phyloP scores from a whole-genome alignment of 2,797 vertebrate species.

The Pipistrellus pipistrellus region DNA sequence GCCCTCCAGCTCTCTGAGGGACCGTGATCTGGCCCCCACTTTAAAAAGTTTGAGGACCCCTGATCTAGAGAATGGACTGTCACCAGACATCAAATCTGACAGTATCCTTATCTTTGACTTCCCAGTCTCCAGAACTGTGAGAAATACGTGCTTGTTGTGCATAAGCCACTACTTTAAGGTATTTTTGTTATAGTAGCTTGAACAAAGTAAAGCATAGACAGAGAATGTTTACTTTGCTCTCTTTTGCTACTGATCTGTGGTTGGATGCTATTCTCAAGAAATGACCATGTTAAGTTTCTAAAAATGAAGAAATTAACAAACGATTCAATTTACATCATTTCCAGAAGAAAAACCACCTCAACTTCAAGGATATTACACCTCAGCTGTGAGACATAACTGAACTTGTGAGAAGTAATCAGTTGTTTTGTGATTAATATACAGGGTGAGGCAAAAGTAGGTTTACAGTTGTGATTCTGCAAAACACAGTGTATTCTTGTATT shows the following conservation, averaged over 20 bases:
- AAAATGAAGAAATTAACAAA: background rate
- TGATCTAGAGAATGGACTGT: background rate
- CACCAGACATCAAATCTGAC: background rate
- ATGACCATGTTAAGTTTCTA: background rate
- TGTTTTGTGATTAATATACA: background rate
- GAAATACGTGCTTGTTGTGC: background rate
- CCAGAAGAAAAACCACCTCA: background rate
- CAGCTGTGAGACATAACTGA: background rate
- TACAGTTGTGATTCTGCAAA: background rate
- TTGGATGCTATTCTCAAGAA: background rate
- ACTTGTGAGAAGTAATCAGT: background rate
- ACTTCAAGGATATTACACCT: background rate
- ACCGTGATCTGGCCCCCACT: too few relatives aligned
- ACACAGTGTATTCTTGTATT: background rate
- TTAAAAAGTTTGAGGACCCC: too few relatives aligned
- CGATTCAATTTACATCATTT: background rate
- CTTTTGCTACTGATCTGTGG: background rate
- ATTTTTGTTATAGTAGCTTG: background rate
- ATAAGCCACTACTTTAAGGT: background rate
- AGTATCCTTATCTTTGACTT: background rate
- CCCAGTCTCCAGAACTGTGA: background rate
- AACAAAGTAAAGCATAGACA: background rate
- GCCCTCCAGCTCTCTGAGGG: too few relatives aligned
- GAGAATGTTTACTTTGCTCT: background rate
- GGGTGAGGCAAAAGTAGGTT: background rate